Conservation (phyloP, 2,113 vertebrate species). For the Corythaixoides concolor region DNA sequence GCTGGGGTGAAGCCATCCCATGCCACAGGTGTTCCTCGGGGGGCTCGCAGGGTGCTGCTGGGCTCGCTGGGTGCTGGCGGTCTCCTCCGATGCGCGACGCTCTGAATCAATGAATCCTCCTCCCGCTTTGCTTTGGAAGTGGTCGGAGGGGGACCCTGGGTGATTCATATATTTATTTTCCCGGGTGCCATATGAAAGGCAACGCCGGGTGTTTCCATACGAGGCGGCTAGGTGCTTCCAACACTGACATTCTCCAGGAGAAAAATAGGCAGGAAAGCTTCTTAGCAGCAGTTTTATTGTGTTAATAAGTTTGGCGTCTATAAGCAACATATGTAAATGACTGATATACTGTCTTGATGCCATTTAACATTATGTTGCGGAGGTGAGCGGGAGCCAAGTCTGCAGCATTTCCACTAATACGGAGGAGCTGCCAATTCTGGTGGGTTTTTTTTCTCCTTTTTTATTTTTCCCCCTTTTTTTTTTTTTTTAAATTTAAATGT, state of each 20-base stretch:
- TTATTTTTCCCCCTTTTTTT: background rate
- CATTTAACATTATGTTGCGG: slow-evolving; percentile 67
- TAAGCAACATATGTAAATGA: slow-evolving; percentile 74
- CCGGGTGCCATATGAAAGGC: slow-evolving; percentile 26
- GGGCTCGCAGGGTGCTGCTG: background rate
- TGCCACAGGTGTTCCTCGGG: no score
- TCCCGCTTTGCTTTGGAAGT: background rate
- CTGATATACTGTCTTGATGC: slow-evolving; percentile 67
- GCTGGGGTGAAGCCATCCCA: background rate
- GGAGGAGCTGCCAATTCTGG: slow-evolving; percentile 51
- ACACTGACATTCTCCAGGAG: slow-evolving; percentile 50
- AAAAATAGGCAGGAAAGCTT: slow-evolving; percentile 66
- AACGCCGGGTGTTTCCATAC: slow-evolving; percentile 36
- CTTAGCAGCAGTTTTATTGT: slow-evolving; percentile 67
- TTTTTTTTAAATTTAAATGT: background rate
- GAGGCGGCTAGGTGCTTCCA: slow-evolving; percentile 53
- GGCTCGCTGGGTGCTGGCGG: background rate
- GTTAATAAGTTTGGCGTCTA: slow-evolving; percentile 73
- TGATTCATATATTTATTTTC: slow-evolving; percentile 38
- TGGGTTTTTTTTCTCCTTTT: background rate
- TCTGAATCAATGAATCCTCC: fast-evolving
- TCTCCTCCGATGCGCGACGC: fast-evolving
- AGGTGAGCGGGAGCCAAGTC: slow-evolving; percentile 69
- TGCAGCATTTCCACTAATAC: slow-evolving; percentile 61
- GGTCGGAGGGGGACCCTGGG: background rate